Conservation (phyloP, 2,797 vertebrate genomes). For the Pseudomugil gertrudae region DNA sequence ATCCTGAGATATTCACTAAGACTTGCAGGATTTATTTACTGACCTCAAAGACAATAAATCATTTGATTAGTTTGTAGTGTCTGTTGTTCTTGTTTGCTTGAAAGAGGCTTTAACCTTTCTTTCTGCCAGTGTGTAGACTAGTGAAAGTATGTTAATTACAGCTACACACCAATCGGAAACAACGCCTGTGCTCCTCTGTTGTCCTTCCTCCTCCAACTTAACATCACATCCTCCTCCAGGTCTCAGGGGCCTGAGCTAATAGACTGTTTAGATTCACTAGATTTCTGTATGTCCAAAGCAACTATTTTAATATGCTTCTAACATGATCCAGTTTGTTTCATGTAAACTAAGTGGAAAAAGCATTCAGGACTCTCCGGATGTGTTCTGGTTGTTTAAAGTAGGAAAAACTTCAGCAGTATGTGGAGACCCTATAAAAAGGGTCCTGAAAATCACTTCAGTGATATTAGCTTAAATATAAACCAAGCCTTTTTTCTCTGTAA, state of each 20-base stretch:
- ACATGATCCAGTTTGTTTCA: not conserved
- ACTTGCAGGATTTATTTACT: too few species aligned
- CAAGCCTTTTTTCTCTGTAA: too few species aligned
- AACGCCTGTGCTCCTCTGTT: constrained; percentile 38
- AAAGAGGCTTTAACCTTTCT: not conserved
- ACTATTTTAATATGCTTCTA: constrained; percentile 18
- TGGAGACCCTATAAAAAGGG: not conserved
- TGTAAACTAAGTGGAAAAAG: not conserved
- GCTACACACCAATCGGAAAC: constrained; percentile 58
- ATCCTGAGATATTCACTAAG: too few species aligned
- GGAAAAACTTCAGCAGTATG: not conserved
- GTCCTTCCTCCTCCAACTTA: constrained; percentile 13
- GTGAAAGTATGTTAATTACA: constrained; percentile 8
- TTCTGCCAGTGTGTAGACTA: not conserved
- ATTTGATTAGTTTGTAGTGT: not conserved
- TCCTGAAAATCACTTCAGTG: not conserved
- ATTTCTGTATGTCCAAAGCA: constrained; percentile 6
- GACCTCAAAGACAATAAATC: too few species aligned
- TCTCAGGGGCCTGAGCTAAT: constrained; percentile 47
- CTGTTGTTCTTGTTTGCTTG: not conserved
- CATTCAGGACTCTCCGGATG: not conserved
- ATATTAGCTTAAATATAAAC: too few species aligned
- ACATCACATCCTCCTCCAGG: constrained; percentile 6
- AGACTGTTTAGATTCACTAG: constrained; percentile 47
- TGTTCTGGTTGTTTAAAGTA: not conserved